Base-by-base conservation (phyloP, 2,797 vertebrate genomes). In the Rhadinocentrus ornatus region DNA sequence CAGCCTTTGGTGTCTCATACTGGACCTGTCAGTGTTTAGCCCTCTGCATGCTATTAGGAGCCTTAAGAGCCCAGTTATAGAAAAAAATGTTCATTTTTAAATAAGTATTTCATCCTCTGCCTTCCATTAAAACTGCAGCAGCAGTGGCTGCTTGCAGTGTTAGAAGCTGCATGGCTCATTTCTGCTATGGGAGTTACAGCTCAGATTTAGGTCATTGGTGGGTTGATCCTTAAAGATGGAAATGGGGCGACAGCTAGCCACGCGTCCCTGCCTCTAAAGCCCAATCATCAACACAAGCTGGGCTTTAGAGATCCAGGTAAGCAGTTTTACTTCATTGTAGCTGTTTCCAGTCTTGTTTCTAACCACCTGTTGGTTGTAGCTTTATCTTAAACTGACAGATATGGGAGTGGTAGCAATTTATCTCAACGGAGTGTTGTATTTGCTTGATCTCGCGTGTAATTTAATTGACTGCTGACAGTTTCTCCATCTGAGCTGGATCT, bases 21-120 rank as follows among this genome's bases (percentile, higher is more conserved):
- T 16, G 1, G 66, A 65, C 67, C 73, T 76, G 81, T 66, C 67
- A 62, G 79, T 60, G 56, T 80, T 75, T 63, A 69, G 56, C 77
- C 32, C 57, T 78, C 65, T 81, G 83, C 80, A 75, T 87, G 80
- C 50, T 80, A 63, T 80, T 81, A 72, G 64, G 75, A 81, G 61
- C 78, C 71, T 79, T 77, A 64, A 70, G 62, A 80, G 69, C 69
- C 58, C 73, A 74, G 62, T 22, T 64, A 0, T 66, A 66, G 65
- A 71, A 10, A 11, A 22, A 62, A 24, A 48, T 7, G 52, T 61
- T 73, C 20, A 62, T 48, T 48, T 65, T 37, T 29, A 78, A 78
- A n/a, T 71, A 55, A 70, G 57, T 69, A 76, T 31, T 74, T 50
- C 26, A 50, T 68, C 68, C 48, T 52, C 24, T 71, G 86, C 80